Percentiles rank a stretch among this genome's conserved stretches.
phyloP scores from a whole-genome alignment of 1,140 invertebrate species.

The Heterodera schachtii region DNA sequence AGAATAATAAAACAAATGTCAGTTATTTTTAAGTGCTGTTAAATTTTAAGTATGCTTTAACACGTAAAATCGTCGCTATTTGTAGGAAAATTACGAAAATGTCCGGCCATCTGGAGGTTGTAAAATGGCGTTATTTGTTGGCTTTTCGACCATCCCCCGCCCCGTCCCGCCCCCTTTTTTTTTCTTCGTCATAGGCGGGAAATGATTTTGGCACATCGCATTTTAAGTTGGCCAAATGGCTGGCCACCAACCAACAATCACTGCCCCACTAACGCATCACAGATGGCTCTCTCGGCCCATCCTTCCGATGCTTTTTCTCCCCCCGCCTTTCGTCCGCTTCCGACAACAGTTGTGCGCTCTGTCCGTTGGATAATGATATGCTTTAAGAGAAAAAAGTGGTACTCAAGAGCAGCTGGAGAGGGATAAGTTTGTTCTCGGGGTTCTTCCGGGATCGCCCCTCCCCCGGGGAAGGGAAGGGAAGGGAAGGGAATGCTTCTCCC shows the following conservation, averaged over 20 bases:
- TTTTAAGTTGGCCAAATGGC: background rate
- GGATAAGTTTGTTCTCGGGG: background rate
- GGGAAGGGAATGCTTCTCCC: background rate
- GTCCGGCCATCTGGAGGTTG: no score
- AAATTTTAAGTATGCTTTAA: no score
- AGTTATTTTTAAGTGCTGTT: no score
- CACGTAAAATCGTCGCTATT: no score
- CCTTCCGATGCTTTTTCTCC: background rate
- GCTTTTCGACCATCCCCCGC: no score
- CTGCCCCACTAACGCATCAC: background rate
- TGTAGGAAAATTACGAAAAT: no score
- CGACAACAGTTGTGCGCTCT: background rate
- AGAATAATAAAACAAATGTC: background rate
- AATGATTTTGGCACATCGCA: background rate
- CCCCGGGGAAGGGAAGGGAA: background rate
- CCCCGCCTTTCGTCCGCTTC: background rate
- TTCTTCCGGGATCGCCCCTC: background rate
- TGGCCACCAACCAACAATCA: background rate
- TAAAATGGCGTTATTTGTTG: background rate
- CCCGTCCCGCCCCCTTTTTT: no score
- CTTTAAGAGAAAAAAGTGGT: background rate
- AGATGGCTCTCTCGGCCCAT: background rate
- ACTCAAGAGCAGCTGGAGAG: background rate
- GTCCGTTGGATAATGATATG: slow-evolving; percentile 1
- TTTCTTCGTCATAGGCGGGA: no score